Evolutionary conservation across 2,888 invertebrate species (phyloP), one percentile per base, ranked within the genome.

Genomic region (Lasioglossum zephyrum): DNA sequence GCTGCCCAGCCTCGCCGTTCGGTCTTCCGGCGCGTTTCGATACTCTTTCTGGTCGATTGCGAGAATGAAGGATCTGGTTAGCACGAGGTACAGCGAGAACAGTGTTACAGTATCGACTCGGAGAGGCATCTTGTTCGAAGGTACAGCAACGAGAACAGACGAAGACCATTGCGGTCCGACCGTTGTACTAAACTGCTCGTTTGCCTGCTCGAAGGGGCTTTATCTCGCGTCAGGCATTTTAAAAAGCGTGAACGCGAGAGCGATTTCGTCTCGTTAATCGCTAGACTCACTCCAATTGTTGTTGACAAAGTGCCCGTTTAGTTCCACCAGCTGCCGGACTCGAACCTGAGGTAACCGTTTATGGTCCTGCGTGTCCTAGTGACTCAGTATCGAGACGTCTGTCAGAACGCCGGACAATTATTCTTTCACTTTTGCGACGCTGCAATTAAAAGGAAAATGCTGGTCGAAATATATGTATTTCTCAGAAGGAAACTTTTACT

Each of bases 211-310:
- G 85, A 63, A 81, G 88, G 79, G 88, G 79, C 92, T 93, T 93
- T 94, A 93, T 92, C 91, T 73, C 84, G 84, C 53, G 47, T 2
- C 73, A 44, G 49, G 31, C 77, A 81, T 90, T 92, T 90, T 94
- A 93, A 94, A 94, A 93, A 94, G 94, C 94, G 94, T 94, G 93
- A 94, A 86, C 87, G 85, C 81, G 82, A 74, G 82, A 81, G 75
- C 73, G 63, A 87, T 86, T 82, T 89, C 41, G 73, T 88, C 84
- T 84, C 82, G 90, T 70, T 91, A 92, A 92, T 92, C 89, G 87
- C 86, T 78, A 60, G 82, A 79, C 84, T 88, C 89, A 92, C 92
- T 92, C 92, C 92, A 92, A 87, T 93, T 93, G 90, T 85, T 86
- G 82, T 84, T 83, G 84, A 88, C 84, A 82, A 88, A 85, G 85